These are phyloP conservation scores for Microtus pennsylvanicus DNA, from an alignment of 2,113 vertebrate genomes.

Conservation along the genomic window DNA sequence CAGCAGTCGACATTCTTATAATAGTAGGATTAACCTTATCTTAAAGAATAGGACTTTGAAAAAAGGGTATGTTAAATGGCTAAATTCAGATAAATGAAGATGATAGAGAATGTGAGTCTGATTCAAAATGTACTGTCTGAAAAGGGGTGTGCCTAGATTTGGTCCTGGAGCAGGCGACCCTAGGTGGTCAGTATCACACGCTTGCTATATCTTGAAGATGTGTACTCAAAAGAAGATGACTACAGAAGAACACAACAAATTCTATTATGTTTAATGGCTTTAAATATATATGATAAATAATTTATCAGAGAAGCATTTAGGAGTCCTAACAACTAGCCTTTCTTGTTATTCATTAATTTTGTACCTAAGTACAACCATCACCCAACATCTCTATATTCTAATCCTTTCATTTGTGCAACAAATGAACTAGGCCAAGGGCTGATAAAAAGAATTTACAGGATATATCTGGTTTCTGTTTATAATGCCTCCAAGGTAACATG, in stretches of 20 bases:
- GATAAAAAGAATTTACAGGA: background rate
- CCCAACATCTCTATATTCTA: background rate
- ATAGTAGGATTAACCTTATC: slow-evolving; percentile 27
- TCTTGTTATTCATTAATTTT: slow-evolving; percentile 20
- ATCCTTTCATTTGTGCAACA: slow-evolving; percentile 45
- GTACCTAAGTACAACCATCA: background rate
- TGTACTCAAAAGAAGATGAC: background rate
- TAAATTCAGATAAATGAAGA: background rate
- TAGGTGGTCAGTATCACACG: background rate
- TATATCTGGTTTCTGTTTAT: background rate
- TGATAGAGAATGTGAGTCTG: background rate
- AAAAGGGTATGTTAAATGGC: background rate
- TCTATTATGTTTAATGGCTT: background rate
- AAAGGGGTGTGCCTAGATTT: background rate
- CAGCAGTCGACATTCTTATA: background rate
- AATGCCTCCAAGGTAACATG: background rate
- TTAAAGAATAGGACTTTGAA: background rate
- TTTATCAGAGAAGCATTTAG: background rate
- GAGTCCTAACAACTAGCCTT: background rate
- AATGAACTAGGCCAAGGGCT: background rate
- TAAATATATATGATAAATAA: background rate
- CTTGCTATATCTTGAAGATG: background rate
- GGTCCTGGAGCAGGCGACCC: background rate
- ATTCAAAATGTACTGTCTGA: background rate
- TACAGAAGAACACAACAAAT: background rate